These are phyloP conservation scores for Coturnix japonica DNA, from an alignment of 2,113 vertebrate genomes.

Conservation along the genomic window DNA sequence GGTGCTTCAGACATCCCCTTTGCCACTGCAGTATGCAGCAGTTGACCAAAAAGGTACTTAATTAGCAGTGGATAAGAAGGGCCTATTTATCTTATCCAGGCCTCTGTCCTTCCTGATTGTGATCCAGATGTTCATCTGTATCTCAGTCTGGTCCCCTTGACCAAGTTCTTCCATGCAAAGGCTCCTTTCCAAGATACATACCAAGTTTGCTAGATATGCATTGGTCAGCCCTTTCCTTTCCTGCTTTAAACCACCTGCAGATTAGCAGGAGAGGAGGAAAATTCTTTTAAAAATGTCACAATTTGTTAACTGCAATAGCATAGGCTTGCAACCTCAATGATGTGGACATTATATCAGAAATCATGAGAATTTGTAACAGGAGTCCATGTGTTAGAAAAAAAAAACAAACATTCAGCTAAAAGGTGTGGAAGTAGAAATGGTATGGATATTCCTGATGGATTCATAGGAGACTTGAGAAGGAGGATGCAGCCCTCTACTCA, in stretches of 20 bases:
- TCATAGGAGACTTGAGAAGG: neutral
- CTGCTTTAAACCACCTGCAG: neutral
- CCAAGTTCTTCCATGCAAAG: neutral
- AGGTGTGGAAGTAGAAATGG: neutral
- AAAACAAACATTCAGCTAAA: neutral
- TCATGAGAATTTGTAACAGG: neutral
- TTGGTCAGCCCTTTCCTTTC: neutral
- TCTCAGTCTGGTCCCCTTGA: neutral
- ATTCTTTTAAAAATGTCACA: neutral
- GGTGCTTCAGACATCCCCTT: neutral
- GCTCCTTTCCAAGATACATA: neutral
- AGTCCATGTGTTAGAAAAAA: neutral
- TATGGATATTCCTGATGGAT: neutral
- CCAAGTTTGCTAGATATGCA: neutral
- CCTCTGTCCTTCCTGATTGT: neutral
- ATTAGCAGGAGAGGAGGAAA: neutral
- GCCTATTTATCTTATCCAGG: neutral
- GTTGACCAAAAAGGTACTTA: neutral
- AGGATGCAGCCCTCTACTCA: neutral
- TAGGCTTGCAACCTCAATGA: neutral
- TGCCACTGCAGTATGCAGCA: neutral
- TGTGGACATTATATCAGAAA: neutral
- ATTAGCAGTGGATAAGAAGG: neutral
- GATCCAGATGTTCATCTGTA: neutral
- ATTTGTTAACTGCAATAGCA: neutral